A percentile compares a stretch with the other conserved stretches of the same genome.
Evolutionary conservation across 2,797 vertebrate genomes (phyloP).

Genomic region (Capromys pilorides): DNA sequence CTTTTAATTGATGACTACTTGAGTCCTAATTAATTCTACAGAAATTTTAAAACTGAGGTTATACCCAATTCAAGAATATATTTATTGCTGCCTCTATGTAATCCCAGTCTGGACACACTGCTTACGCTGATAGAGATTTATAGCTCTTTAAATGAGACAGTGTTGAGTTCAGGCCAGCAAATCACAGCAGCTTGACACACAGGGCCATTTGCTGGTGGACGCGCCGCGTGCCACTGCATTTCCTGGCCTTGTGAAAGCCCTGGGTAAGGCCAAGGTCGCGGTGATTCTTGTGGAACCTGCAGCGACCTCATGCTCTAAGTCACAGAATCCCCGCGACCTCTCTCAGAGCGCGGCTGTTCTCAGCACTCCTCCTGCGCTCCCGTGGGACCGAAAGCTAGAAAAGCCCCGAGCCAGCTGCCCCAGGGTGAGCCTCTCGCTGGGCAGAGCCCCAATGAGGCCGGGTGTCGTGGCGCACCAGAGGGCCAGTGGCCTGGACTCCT

Average conservation of each 20-base stretch:
- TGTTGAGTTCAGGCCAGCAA: background rate
- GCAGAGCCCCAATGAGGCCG: background rate
- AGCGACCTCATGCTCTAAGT: constrained; percentile 14
- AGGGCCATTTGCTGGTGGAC: background rate
- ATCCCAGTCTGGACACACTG: background rate
- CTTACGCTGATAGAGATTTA: background rate
- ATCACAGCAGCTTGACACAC: background rate
- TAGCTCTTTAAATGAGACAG: background rate
- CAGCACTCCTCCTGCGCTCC: background rate
- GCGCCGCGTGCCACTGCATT: background rate
- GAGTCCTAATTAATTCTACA: background rate
- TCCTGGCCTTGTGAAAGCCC: constrained; percentile 8
- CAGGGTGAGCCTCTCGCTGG: background rate
- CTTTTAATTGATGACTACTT: constrained; percentile 45
- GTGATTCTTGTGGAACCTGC: constrained; percentile 11
- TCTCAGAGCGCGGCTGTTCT: background rate
- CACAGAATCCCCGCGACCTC: constrained; percentile 25
- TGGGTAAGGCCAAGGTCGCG: background rate
- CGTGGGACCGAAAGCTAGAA: background rate
- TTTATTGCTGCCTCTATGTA: background rate
- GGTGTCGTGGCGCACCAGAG: too few species aligned
- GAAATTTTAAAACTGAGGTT: constrained; percentile 7
- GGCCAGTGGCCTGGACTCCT: too few species aligned
- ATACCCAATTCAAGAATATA: background rate
- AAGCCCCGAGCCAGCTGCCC: background rate